Evolutionary conservation across 2,113 vertebrate genomes (phyloP).

Genomic region (Sula dactylatra): DNA sequence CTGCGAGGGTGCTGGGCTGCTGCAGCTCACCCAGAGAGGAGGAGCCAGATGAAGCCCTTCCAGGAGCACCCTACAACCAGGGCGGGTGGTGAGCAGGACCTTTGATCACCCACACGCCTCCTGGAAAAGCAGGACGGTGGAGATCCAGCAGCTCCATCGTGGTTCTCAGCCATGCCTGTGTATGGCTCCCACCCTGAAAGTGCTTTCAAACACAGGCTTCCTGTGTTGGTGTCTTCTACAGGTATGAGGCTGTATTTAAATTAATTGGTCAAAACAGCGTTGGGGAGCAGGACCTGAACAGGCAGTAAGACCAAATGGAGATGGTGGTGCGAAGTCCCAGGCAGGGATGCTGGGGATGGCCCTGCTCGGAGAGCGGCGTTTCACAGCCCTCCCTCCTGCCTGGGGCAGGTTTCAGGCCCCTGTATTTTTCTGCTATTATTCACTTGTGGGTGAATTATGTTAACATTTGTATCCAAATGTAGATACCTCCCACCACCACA

Average conservation of each 20-base stretch:
- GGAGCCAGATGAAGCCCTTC: not conserved
- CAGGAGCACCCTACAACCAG: not conserved
- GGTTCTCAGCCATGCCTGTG: rapidly evolving
- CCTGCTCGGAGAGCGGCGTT: not conserved
- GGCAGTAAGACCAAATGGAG: rapidly evolving
- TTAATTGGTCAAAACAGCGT: rapidly evolving
- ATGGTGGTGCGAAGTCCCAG: not conserved
- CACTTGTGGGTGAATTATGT: not conserved
- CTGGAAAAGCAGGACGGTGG: not conserved
- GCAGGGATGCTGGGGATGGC: not conserved
- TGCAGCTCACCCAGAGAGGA: not conserved
- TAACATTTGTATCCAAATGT: not conserved
- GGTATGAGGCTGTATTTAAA: not conserved
- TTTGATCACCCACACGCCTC: not conserved
- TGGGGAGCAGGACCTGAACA: not conserved
- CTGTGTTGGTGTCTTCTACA: not conserved
- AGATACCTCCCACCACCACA: not conserved
- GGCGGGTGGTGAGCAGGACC: not conserved
- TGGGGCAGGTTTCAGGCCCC: not conserved
- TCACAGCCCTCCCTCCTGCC: not conserved
- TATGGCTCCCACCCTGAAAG: rapidly evolving
- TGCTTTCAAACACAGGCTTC: not conserved
- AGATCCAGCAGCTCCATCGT: rapidly evolving
- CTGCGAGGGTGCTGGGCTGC: not conserved
- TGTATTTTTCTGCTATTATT: not conserved